A percentile compares a stretch with the other conserved stretches of the same genome.
Conservation (phyloP, 2,888 invertebrate species). For the Himalopsyche japonica region DNA sequence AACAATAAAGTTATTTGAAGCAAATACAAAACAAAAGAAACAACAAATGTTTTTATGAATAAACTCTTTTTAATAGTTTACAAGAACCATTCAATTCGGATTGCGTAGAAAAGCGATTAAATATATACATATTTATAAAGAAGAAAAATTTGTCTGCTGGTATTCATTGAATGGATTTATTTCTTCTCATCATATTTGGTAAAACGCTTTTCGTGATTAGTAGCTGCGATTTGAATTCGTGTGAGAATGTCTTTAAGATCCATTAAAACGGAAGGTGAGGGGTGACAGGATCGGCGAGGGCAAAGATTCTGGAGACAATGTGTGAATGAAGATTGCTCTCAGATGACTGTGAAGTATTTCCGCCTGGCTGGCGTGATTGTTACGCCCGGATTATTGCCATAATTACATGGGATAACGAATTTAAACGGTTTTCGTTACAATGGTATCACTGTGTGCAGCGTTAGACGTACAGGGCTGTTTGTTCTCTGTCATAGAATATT, state of each 20-base stretch:
- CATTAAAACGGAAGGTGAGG: neutral
- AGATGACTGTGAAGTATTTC: constrained; percentile 38
- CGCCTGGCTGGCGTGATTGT: constrained; percentile 35
- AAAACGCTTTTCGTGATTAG: no score
- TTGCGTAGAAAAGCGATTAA: no score
- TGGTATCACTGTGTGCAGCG: neutral
- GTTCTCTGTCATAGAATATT: no score
- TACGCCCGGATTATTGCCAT: constrained; percentile 37
- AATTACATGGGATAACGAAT: constrained; percentile 37
- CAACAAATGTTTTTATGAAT: no score
- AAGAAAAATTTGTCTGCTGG: no score
- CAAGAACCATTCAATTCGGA: no score
- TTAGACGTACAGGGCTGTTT: neutral
- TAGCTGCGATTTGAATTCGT: neutral
- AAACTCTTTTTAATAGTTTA: no score
- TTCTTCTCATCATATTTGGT: no score
- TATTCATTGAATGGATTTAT: no score
- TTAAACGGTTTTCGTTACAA: constrained; percentile 25
- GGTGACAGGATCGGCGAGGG: neutral
- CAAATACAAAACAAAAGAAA: no score
- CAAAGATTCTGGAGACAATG: constrained; percentile 30
- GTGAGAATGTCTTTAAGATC: neutral
- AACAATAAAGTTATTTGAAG: no score
- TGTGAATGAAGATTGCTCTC: constrained; percentile 38
- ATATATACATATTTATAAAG: no score